A percentile compares a stretch with the other conserved stretches of the same genome.
Conservation (phyloP, 2,888 invertebrate species). For the Alsophila aescularia region DNA sequence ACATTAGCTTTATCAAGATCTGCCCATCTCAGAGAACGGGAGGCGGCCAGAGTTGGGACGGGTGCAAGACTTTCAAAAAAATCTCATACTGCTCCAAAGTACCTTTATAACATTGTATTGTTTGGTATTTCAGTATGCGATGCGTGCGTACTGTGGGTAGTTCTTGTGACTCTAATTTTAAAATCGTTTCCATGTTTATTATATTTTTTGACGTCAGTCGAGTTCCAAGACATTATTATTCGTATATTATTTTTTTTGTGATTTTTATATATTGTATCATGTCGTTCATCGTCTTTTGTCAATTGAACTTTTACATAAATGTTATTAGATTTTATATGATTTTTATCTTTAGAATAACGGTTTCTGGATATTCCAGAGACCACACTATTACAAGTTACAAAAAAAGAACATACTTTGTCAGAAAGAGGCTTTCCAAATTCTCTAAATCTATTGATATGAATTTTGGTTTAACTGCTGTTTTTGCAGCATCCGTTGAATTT, state of each 20-base stretch:
- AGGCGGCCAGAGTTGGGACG: too few species aligned
- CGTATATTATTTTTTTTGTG: neutral
- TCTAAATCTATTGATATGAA: slow-evolving; percentile 58
- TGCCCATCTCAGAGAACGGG: too few species aligned
- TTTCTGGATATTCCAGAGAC: slow-evolving; percentile 17
- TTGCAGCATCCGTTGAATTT: too few species aligned
- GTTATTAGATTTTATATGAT: slow-evolving; percentile 30
- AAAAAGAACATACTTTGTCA: slow-evolving; percentile 53
- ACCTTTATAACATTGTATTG: neutral
- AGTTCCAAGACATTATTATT: neutral
- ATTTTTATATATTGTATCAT: slow-evolving; percentile 26
- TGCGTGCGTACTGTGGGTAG: too few species aligned
- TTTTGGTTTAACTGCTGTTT: too few species aligned
- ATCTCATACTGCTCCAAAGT: neutral
- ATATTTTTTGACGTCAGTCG: neutral
- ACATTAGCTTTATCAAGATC: too few species aligned
- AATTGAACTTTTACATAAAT: slow-evolving; percentile 55
- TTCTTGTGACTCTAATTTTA: too few species aligned
- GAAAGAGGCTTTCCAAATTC: slow-evolving; percentile 47
- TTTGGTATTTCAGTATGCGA: neutral
- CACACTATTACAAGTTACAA: slow-evolving; percentile 57
- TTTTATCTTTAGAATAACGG: neutral
- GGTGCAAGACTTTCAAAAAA: too few species aligned
- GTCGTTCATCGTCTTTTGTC: slow-evolving; percentile 49
- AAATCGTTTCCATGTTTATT: neutral